Conservation (phyloP, 2,888 invertebrate genomes). For the Eupsilia transversa region DNA sequence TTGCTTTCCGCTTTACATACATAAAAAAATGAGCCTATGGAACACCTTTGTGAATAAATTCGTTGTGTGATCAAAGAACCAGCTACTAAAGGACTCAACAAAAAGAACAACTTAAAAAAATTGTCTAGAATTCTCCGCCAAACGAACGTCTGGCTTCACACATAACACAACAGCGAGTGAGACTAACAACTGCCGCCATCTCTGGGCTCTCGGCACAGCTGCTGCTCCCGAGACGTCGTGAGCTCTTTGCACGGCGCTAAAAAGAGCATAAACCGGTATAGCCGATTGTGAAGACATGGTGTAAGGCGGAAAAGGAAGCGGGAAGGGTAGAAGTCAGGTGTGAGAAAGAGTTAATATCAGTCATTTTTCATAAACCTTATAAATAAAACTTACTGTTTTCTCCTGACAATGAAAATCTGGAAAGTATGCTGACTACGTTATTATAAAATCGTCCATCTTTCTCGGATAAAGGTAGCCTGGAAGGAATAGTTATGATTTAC, state of each 20-base stretch:
- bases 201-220: slow-evolving; percentile 73
- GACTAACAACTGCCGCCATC: slow-evolving; percentile 57
- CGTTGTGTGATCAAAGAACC: not conserved
- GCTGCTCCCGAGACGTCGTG: slow-evolving; percentile 77
- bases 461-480: not conserved
- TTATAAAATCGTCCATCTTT: not conserved
- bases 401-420: not conserved
- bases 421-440: not conserved
- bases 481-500: not conserved
- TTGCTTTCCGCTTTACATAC: not conserved
- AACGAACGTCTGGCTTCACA: slow-evolving; percentile 33
- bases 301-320: slow-evolving; percentile 63
- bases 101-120: slow-evolving; percentile 5
- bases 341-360: not conserved
- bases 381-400: not conserved
- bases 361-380: not conserved
- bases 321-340: not conserved
- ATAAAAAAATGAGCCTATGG: not conserved
- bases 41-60: not conserved
- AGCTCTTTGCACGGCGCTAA: slow-evolving; percentile 85
- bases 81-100: not conserved
- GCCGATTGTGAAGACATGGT: slow-evolving; percentile 77
- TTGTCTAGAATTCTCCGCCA: not conserved
- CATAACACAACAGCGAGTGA: slow-evolving; percentile 54
- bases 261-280: slow-evolving; percentile 87